These are phyloP conservation scores for Cancer borealis DNA, from an alignment of 2,888 invertebrate species.

Conservation along the genomic window DNA sequence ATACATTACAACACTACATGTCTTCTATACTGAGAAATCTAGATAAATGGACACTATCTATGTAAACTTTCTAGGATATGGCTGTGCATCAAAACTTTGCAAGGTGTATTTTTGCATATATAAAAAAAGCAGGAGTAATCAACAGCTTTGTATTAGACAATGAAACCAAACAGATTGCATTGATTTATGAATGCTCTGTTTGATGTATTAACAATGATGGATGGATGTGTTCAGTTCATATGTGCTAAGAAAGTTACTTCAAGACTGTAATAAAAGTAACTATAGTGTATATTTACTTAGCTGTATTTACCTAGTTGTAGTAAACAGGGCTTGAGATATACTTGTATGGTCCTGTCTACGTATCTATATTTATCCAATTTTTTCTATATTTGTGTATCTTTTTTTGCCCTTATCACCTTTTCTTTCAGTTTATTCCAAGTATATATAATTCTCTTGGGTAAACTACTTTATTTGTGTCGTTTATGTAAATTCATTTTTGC, in stretches of 20 bases:
- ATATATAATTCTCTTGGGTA: no score
- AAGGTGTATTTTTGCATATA: background rate
- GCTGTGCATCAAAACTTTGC: background rate
- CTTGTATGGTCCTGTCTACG: no score
- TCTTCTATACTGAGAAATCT: background rate
- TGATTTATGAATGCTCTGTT: background rate
- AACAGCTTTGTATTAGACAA: constrained; percentile 3
- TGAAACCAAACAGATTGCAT: background rate
- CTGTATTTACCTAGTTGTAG: no score
- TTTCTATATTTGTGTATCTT: no score
- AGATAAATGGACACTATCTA: background rate
- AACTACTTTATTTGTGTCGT: no score
- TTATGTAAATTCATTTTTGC: no score
- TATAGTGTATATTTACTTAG: no score
- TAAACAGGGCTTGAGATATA: no score
- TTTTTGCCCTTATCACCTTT: no score
- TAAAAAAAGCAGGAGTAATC: background rate
- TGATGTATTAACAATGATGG: background rate
- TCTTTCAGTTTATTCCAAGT: no score
- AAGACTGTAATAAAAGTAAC: background rate
- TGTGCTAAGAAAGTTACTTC: background rate
- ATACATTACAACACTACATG: background rate
- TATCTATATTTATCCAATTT: no score
- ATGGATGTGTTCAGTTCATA: background rate
- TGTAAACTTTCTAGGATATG: background rate